A percentile compares a stretch with the other conserved stretches of the same genome.
Conservation (phyloP, 2,113 vertebrate species). For the Xenopus laevis region DNA sequence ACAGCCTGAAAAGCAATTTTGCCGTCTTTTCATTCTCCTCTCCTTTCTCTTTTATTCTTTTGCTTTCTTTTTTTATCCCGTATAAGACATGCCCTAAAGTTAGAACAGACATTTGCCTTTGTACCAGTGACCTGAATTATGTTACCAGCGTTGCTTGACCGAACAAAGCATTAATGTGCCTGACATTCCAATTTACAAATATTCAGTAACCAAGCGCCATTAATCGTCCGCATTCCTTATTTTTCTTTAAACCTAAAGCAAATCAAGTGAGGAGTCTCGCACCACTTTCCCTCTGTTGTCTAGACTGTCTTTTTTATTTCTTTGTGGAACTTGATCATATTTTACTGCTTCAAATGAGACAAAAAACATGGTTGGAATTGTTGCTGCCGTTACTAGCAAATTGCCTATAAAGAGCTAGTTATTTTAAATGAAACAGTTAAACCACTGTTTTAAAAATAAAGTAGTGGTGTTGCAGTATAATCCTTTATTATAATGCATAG, state of each 20-base stretch:
- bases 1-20: conserved; percentile 84
- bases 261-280: conserved; percentile 54
- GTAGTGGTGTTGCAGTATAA: conserved; percentile 51
- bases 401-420: no score
- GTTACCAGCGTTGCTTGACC: conserved; percentile 57
- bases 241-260: conserved; percentile 55
- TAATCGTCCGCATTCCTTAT: conserved; percentile 59
- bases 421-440: not conserved
- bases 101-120: conserved; percentile 60
- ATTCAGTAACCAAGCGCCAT: conserved; percentile 76
- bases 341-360: no score
- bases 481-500: conserved; percentile 32
- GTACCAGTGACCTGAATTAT: conserved; percentile 60
- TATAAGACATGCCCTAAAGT: conserved; percentile 52
- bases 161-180: conserved; percentile 57
- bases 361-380: no score
- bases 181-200: conserved; percentile 76
- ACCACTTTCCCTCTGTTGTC: conserved; percentile 65
- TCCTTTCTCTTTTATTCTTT: conserved; percentile 27
- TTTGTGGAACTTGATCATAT: no score
- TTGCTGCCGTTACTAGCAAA: no score
- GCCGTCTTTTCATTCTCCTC: conserved; percentile 38
- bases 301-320: conserved; percentile 21
- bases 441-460: not conserved
- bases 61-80: conserved; percentile 33